Percentiles rank a stretch among this genome's conserved stretches.
Conservation (phyloP, 2,888 invertebrate species). For the Tridacna gigas region DNA sequence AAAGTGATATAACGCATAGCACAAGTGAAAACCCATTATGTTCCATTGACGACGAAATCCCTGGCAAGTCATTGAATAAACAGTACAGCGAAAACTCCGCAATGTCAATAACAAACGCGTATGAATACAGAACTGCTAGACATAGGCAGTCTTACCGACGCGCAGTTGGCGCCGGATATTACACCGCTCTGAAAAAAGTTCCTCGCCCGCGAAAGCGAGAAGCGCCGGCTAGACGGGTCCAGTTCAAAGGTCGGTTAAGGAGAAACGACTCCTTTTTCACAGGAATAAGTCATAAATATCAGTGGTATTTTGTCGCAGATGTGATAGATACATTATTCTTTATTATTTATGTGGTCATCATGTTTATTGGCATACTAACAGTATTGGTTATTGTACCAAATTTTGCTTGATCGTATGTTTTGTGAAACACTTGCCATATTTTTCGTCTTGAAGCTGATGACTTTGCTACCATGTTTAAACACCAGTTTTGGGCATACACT, state of each 20-base stretch:
- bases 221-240: not conserved
- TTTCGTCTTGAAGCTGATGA: too few species aligned
- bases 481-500: too few species aligned
- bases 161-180: conserved; percentile 41
- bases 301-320: conserved; percentile 81
- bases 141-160: conserved; percentile 57
- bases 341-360: conserved; percentile 75
- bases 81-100: not conserved
- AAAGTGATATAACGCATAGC: not conserved
- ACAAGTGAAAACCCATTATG: conserved; percentile 32
- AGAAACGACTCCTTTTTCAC: conserved; percentile 26
- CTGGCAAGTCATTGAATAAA: not conserved
- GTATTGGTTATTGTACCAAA: conserved; percentile 71
- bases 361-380: conserved; percentile 75
- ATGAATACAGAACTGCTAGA: conserved; percentile 20
- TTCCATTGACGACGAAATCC: conserved; percentile 31
- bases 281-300: conserved; percentile 64
- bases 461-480: too few species aligned
- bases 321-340: conserved; percentile 79
- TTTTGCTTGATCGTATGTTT: conserved; percentile 33
- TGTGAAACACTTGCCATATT: too few species aligned
- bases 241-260: conserved; percentile 6
- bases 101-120: not conserved
- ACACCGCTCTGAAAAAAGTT: conserved; percentile 26
- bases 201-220: not conserved